Evolutionary conservation across 1,140 invertebrate genomes (phyloP).

Genomic region (Microvelia longipes): DNA sequence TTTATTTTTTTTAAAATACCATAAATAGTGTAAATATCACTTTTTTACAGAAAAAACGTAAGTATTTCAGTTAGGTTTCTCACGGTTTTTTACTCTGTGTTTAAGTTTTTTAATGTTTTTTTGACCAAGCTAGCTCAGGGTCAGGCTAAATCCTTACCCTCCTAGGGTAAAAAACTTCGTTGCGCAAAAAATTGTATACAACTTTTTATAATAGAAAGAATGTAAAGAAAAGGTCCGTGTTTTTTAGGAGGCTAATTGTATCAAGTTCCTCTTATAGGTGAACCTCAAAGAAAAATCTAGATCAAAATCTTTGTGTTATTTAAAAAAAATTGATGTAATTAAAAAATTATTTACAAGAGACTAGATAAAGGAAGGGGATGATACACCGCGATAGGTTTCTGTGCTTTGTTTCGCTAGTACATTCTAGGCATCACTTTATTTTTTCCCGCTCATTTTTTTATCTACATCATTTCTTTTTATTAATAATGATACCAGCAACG

Average conservation of each 20-base stretch:
- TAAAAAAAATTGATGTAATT: not conserved
- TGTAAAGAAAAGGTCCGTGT: too few relatives aligned
- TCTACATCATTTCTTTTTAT: too few relatives aligned
- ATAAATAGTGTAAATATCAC: too few relatives aligned
- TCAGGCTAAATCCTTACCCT: not conserved
- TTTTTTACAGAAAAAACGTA: too few relatives aligned
- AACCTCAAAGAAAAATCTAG: not conserved
- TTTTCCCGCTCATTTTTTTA: too few relatives aligned
- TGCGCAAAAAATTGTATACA: too few relatives aligned
- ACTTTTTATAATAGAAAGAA: too few relatives aligned
- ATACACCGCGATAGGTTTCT: not conserved
- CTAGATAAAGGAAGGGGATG: not conserved
- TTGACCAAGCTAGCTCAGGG: not conserved
- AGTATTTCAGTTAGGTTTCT: not conserved
- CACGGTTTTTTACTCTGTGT: not conserved
- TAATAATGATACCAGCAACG: too few relatives aligned
- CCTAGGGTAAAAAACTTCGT: not conserved
- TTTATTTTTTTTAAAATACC: too few relatives aligned
- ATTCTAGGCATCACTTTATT: too few relatives aligned
- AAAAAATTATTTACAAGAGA: not conserved
- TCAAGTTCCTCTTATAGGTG: not conserved
- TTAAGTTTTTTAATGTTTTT: not conserved
- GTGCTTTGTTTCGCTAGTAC: too few relatives aligned
- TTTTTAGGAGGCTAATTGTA: not conserved
- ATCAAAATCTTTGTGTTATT: too few relatives aligned